Evolutionary conservation across 2,888 invertebrate species (phyloP), one percentile per base, ranked within the genome.

Genomic region (Drosophila crucigera): DNA sequence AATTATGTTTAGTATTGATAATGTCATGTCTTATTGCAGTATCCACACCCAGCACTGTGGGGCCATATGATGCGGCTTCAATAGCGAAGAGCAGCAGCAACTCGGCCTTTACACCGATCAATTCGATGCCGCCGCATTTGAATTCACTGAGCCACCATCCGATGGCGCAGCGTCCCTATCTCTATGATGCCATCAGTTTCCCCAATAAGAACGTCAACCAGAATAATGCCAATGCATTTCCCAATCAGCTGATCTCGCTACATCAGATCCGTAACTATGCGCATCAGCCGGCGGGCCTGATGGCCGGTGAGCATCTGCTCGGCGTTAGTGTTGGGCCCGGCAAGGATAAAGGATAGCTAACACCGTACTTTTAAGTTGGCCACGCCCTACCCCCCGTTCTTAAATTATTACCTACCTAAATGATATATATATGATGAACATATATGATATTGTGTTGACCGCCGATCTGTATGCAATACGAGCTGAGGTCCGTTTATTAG

Each of bases 261-360:
- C 98, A 99, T 94, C 98, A 99, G 94, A 99, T 99, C 92, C 95
- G 98, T 94, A 98, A 98, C 94, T 99, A 98, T 94, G 97, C 98
- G 77, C 98, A 98, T 93, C 98, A 98, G 92, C 98, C 98, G 73
- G 95, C 95, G 47, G 95, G 96, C 68, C 94, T 96, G 56, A 95
- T 96, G 94, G 95, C 95, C 74, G 95, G 95, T 68, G 96, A 96
- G 88, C 96, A 96, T 93, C 94, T 96, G 85, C 94, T 96, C 78
- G 94, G 94, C 71, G 93, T 94, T 31, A 93, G 93, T 73, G 94
- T 94, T 22, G 93, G 93, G 7, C 89, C 93, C 37, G 93, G 93
- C 73, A 93, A 92, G 80, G 92, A 92, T 54, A 92, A 92, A 69
- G 93, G 93, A 92, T 93, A 93, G 92, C 93, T 93, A 91, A 79